Evolutionary conservation across 2,888 invertebrate species (phyloP).

Genomic region (Scaptomyza caliginosa): DNA sequence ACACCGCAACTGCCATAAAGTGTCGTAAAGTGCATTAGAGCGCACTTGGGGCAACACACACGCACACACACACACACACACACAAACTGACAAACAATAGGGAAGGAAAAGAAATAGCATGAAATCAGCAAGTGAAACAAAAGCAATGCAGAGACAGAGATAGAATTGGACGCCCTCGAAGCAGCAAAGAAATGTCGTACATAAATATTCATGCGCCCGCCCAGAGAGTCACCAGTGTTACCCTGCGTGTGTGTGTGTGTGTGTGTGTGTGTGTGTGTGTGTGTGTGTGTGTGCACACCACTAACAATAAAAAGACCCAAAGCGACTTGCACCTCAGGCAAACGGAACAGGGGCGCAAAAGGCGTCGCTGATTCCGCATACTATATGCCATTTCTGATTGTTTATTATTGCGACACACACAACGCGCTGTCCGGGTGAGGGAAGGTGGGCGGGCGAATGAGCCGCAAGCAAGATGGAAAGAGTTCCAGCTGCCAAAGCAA

Average conservation of each 20-base stretch:
- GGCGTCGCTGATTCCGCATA: slow-evolving; percentile 61
- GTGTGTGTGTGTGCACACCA: slow-evolving; percentile 5
- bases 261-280: slow-evolving; percentile 4
- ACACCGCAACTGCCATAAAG: slow-evolving; percentile 64
- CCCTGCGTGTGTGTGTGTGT: not conserved
- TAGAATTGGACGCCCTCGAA: slow-evolving; percentile 16
- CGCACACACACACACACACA: slow-evolving; percentile 13
- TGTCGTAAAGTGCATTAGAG: slow-evolving; percentile 78
- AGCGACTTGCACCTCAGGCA: slow-evolving; percentile 61
- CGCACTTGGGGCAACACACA: slow-evolving; percentile 60
- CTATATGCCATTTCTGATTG: slow-evolving; percentile 77
- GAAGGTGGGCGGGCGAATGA: not conserved
- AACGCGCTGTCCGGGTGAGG: not conserved
- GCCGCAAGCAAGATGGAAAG: slow-evolving; percentile 14
- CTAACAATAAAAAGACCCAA: not conserved
- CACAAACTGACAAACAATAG: not conserved
- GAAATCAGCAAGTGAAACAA: slow-evolving; percentile 40
- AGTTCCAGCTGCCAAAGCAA: slow-evolving; percentile 49
- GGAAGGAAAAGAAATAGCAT: slow-evolving; percentile 39
- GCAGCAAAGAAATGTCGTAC: slow-evolving; percentile 44
- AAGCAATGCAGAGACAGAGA: slow-evolving; percentile 29
- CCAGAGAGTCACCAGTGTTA: slow-evolving; percentile 19
- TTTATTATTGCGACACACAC: slow-evolving; percentile 75
- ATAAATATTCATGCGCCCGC: slow-evolving; percentile 70
- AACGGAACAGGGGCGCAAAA: slow-evolving; percentile 17